Base-by-base conservation (phyloP, 2,113 vertebrate species). In the Pollachius pollachius region DNA sequence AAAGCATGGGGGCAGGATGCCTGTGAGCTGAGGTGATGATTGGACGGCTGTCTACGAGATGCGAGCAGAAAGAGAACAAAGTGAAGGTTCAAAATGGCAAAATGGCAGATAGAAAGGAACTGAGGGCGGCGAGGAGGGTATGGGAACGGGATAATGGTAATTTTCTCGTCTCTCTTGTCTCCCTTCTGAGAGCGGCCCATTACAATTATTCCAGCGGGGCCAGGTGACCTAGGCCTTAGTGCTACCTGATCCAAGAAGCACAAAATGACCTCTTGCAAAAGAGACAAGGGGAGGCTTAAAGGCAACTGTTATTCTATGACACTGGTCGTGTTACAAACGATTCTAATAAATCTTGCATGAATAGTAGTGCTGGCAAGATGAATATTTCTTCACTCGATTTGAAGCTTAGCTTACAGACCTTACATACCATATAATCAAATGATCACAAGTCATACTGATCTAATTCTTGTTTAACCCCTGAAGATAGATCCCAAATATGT, bases 191-290 rank as follows among this genome's bases (percentile, higher is more conserved):
- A 64, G 61, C 64, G 77, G 52, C 27, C 23, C 23, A 81, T 79
- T 77, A 81, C 68, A 64, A 56, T 68, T 34, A 76, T 79, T 77
- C 73, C 37, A 76, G 72, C 70, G 25, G 60, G 41, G 76, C 69
- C 41, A 21, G 70, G 79, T 62, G 63, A 70, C 64, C 57, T 17
- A 21, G 12, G 52, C 52, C 62, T 21, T 67, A 62, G 66, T 69
- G 58, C 68, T 52, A 37, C 74, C 68, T 27, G 19, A 77, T 71
- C 71, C 56, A 64, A 70, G 72, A 73, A 54, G 66, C 48, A 34
- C 61, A 60, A 37, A 69, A 48, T 23, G 71, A 64, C 67, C 27
- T 64, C 68, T 37, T 13, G 12, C 41, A 48, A 48, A 48, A 7
- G 41, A 48, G 41, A 48, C 41, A 48, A 9, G 8, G 41, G 1